These are phyloP conservation scores for Abscondita cerata DNA, from an alignment of 2,888 invertebrate genomes.

Conservation along the genomic window DNA sequence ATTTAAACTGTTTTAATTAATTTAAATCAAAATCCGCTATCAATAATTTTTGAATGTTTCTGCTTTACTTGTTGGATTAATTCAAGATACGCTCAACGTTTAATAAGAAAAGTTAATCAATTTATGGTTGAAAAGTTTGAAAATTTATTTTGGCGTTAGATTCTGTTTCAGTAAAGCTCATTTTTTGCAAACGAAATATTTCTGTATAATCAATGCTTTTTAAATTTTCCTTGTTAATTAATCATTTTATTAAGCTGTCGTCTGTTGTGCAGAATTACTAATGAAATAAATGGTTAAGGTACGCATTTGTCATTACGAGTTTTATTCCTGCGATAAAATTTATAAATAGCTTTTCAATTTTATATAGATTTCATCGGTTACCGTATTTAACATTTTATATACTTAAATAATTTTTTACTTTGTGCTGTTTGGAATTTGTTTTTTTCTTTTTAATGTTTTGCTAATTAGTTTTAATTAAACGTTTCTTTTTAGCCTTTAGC, in stretches of 20 bases:
- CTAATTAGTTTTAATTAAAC: too few species aligned
- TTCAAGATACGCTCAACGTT: slow-evolving; percentile 10
- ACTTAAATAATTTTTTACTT: not conserved
- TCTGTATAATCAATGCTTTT: slow-evolving; percentile 22
- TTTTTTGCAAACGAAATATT: slow-evolving; percentile 9
- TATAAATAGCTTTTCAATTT: slow-evolving; percentile 5
- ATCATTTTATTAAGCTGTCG: slow-evolving; percentile 32
- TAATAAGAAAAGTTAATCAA: slow-evolving; percentile 13
- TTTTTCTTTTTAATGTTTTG: too few species aligned
- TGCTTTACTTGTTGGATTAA: slow-evolving; percentile 9
- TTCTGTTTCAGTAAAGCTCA: slow-evolving; percentile 5
- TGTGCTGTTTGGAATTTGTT: not conserved
- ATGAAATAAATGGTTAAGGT: slow-evolving; percentile 30
- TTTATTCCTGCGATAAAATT: slow-evolving; percentile 18
- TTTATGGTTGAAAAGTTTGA: slow-evolving; percentile 10
- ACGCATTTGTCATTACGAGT: too few species aligned
- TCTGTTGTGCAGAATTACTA: slow-evolving; percentile 25
- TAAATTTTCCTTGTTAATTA: slow-evolving; percentile 27
- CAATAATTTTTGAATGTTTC: slow-evolving; percentile 13
- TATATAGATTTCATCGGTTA: not conserved
- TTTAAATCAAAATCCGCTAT: slow-evolving; percentile 13
- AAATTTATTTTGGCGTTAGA: slow-evolving; percentile 8
- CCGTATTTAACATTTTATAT: not conserved
- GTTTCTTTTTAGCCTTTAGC: too few species aligned
- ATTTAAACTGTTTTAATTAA: slow-evolving; percentile 7